Conservation (phyloP, 2,113 vertebrate species). For the Microtus montanus region DNA sequence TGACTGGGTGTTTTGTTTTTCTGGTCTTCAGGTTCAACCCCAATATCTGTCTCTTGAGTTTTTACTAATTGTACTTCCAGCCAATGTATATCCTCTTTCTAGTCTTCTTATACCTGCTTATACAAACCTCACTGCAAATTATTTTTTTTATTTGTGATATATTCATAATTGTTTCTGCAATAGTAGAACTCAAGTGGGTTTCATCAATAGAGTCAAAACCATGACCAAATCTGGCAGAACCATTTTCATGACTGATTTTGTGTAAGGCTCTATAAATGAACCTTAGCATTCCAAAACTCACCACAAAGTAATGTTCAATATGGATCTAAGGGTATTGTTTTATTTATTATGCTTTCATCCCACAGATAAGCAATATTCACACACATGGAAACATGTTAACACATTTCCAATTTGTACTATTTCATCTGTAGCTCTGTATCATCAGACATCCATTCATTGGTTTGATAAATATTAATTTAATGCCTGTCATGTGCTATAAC, state of each 20-base stretch:
- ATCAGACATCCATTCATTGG: background rate
- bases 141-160: conserved; percentile 8
- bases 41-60: too few species aligned
- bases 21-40: too few species aligned
- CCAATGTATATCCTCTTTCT: background rate
- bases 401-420: background rate
- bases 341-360: background rate
- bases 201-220: background rate
- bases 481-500: background rate
- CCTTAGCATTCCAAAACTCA: background rate
- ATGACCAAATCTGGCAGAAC: background rate
- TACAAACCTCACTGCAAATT: background rate
- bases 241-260: background rate
- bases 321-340: background rate
- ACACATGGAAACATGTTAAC: background rate
- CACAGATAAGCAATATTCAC: conserved; percentile 2
- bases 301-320: background rate
- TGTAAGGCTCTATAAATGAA: background rate
- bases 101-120: background rate
- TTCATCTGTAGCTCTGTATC: background rate
- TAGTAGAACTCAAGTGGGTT: background rate
- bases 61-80: too few species aligned
- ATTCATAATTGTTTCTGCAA: conserved; percentile 1
- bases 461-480: background rate
- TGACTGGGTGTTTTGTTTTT: too few species aligned